A percentile compares a stretch with the other conserved stretches of the same genome.
Evolutionary conservation across 2,888 invertebrate species (phyloP).

Genomic region (Stenotaenia linearis): DNA sequence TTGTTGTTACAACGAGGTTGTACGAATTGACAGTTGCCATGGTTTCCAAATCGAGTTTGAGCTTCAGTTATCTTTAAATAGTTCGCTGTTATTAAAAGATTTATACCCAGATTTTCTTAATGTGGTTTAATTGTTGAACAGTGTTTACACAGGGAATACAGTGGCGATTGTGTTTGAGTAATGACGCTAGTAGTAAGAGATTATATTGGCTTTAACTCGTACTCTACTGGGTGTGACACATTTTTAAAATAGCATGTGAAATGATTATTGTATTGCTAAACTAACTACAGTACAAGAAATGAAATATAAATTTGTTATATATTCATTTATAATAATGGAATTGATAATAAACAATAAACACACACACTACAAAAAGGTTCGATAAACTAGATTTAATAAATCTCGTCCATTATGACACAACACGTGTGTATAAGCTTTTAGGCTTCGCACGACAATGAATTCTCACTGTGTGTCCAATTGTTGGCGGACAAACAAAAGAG

Average conservation of each 20-base stretch:
- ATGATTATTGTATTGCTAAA: too few relatives aligned
- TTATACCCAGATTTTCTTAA: neutral
- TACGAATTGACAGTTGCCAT: neutral
- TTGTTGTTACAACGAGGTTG: neutral
- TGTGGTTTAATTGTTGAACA: too few relatives aligned
- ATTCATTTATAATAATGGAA: too few relatives aligned
- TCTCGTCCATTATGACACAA: neutral
- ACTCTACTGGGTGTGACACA: too few relatives aligned
- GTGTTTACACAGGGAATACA: too few relatives aligned
- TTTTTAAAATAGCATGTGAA: too few relatives aligned
- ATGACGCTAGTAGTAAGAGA: too few relatives aligned
- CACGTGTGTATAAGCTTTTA: neutral
- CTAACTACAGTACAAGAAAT: too few relatives aligned
- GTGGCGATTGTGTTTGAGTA: too few relatives aligned
- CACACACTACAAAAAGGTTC: neutral
- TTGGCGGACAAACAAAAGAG: conserved; percentile 1
- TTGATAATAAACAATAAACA: neutral
- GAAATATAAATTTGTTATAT: too few relatives aligned
- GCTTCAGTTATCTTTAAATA: neutral
- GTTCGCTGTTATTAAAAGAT: too few relatives aligned
- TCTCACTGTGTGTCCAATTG: conserved; percentile 5
- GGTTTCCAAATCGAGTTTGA: neutral
- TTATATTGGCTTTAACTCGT: too few relatives aligned
- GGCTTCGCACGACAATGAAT: neutral
- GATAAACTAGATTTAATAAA: neutral